Base-by-base conservation (phyloP, 1,140 invertebrate genomes). In the Caenorhabditis inopinata region DNA sequence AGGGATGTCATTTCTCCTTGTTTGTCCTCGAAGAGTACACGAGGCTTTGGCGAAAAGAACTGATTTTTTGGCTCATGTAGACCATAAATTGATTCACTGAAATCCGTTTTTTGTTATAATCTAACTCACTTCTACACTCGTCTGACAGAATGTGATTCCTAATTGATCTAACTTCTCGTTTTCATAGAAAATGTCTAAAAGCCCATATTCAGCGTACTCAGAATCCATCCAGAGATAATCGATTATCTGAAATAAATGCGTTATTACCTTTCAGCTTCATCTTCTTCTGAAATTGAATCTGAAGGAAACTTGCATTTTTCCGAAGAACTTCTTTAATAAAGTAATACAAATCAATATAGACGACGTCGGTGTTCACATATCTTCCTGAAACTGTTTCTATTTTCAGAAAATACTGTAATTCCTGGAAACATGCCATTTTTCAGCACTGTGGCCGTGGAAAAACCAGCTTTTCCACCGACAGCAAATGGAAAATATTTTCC, bases 401-500 rank as follows among this genome's bases (percentile, higher is more conserved):
- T n/a, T n/a, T 42, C 38, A 42, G 0, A 74, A 45, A 42, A 47
- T 14, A 11, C 14, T 74, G 25, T 0, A 47, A 27, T 45, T 74
- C 0, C 16, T 7, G 23, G 27, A 53, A 14, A 25, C 12, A 16
- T 38, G 23, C 27, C 9, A 75, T 29, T 45, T 16, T 68, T n/a
- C 32, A 75, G 73, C 9, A 75, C 73, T 47, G 23, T 47, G 16
- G 73, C 73, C 27, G 23, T 75, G 3, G 73, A 75, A 27, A 27
- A 75, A 9, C 73, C 73, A 29, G 73, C 42, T 75, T 75, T 47
- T 1, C 7, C 42, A 12, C 73, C 46, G 12, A 75, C 45, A 14
- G 73, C 73, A 32, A 75, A 75, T 46, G 73, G 73, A 11, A 75
- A 75, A n/a, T 18, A 75, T 48, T 75, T 47, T 47, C 73, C 73